These are phyloP conservation scores for Galagoides demidoff DNA, from an alignment of 2,797 vertebrate species.

Conservation along the genomic window DNA sequence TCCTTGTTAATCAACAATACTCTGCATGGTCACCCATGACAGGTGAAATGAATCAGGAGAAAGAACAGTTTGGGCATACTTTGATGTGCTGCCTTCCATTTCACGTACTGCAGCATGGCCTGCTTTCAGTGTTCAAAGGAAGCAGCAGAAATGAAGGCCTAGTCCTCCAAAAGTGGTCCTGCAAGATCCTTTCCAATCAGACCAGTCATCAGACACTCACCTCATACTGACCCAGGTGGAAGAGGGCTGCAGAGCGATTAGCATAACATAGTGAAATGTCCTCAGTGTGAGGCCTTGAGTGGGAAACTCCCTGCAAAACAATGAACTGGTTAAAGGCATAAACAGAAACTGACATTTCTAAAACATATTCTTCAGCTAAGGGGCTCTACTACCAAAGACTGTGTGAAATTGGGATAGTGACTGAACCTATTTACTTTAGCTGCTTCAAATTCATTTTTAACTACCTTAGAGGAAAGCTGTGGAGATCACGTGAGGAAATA, in stretches of 20 bases:
- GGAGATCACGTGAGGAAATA: conserved; percentile 21
- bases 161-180: background rate
- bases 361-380: background rate
- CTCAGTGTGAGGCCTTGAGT: conserved; percentile 87
- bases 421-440: too few relatives aligned
- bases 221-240: conserved; percentile 90
- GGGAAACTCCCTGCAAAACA: conserved; percentile 91
- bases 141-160: background rate
- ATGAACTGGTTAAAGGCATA: background rate
- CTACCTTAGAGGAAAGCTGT: background rate
- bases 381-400: background rate
- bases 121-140: background rate
- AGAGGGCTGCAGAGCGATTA: conserved; percentile 96
- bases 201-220: conserved; percentile 85
- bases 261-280: conserved; percentile 93
- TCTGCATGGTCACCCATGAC: background rate
- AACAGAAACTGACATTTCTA: background rate
- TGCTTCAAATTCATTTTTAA: conserved; percentile 6
- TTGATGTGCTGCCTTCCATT: background rate
- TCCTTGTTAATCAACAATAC: background rate
- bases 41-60: background rate
- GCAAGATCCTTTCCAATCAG: background rate
- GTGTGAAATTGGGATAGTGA: background rate
- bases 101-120: background rate
- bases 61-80: background rate